phyloP scores from a whole-genome alignment of 2,888 invertebrate species.

The Cyclophora punctaria region DNA sequence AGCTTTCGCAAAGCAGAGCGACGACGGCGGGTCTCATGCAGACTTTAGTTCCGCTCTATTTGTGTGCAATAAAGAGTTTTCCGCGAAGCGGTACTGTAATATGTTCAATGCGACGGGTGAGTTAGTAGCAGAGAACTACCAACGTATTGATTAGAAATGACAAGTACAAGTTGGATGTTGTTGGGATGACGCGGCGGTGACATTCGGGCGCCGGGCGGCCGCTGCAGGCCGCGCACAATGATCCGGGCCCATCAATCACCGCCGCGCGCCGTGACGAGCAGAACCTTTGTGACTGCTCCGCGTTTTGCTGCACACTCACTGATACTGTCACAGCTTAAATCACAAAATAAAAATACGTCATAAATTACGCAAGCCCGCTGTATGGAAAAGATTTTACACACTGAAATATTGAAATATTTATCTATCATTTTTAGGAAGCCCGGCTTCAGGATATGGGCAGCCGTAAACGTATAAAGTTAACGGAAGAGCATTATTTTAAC shows the following conservation, averaged over 20 bases:
- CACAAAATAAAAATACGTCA: constrained; percentile 18
- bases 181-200: constrained; percentile 24
- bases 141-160: background rate
- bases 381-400: too few relatives aligned
- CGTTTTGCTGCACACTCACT: constrained; percentile 44
- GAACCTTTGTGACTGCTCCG: constrained; percentile 43
- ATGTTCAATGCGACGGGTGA: too few relatives aligned
- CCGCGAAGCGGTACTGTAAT: too few relatives aligned
- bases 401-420: too few relatives aligned
- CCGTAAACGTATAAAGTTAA: background rate
- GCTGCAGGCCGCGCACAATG: constrained; percentile 43
- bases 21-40: constrained; percentile 13
- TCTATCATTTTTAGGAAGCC: too few relatives aligned
- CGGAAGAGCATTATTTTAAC: too few relatives aligned
- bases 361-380: too few relatives aligned
- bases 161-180: constrained; percentile 3
- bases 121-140: too few relatives aligned
- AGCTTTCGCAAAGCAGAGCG: constrained; percentile 23
- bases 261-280: constrained; percentile 54
- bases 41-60: constrained; percentile 20
- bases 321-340: constrained; percentile 39
- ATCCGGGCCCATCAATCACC: constrained; percentile 55
- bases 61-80: too few relatives aligned
- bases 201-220: constrained; percentile 28
- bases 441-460: too few relatives aligned